Evolutionary conservation across 2,113 vertebrate genomes (phyloP).

Genomic region (Dinomys branickii): DNA sequence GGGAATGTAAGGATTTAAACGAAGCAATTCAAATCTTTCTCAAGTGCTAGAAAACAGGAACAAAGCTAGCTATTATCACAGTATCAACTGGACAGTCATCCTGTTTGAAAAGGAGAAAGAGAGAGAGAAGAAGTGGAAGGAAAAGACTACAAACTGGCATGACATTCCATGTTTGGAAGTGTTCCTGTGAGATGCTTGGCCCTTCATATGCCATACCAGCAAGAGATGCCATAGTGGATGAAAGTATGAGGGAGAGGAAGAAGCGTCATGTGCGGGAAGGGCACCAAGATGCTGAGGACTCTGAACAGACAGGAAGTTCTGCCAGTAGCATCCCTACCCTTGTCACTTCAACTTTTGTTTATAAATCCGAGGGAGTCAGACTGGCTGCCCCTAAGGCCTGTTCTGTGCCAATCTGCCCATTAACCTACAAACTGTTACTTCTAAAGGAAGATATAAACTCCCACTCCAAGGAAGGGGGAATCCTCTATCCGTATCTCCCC

Average conservation of each 20-base stretch:
- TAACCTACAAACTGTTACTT: not conserved
- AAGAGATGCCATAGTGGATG: rapidly evolving
- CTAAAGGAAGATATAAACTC: not conserved
- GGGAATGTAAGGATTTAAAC: not conserved
- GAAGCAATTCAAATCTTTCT: not conserved
- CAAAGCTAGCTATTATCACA: not conserved
- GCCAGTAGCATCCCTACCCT: not conserved
- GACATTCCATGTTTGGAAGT: rapidly evolving
- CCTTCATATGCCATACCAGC: not conserved
- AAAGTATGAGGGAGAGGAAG: not conserved
- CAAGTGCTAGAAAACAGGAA: not conserved
- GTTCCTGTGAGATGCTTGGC: rapidly evolving
- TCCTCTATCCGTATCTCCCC: not conserved
- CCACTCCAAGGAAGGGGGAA: not conserved
- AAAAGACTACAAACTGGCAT: not conserved
- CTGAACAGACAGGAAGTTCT: not conserved
- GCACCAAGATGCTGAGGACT: no score
- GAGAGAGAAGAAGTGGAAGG: not conserved
- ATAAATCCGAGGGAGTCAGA: not conserved
- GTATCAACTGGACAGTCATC: not conserved
- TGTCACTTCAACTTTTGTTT: no score
- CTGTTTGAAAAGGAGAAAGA: not conserved
- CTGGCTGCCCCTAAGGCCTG: not conserved
- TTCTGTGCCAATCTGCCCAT: not conserved
- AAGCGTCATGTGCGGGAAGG: not conserved